Evolutionary conservation across 2,113 vertebrate species (phyloP).

Genomic region (Perccottus glenii): DNA sequence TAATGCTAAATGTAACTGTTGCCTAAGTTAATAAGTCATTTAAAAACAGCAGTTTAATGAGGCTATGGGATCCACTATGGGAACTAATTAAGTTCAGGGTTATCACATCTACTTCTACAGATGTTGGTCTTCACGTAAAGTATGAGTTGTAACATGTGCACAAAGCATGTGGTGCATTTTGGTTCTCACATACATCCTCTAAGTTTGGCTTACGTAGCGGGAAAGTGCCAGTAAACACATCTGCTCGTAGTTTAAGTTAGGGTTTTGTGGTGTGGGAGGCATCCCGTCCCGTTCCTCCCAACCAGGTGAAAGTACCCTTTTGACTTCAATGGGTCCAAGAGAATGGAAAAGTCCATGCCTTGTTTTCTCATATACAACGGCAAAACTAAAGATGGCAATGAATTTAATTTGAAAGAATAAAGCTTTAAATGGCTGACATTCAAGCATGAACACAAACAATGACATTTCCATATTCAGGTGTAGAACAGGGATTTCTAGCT

Average conservation of each 20-base stretch:
- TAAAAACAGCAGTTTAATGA: too few species aligned
- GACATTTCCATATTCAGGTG: constrained; percentile 25
- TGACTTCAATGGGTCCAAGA: constrained; percentile 17
- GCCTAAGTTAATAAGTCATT: too few species aligned
- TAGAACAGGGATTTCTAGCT: constrained; percentile 12
- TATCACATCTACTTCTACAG: constrained; percentile 27
- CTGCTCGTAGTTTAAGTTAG: constrained; percentile 46
- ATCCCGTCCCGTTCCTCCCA: not conserved
- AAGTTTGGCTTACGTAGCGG: constrained; percentile 43
- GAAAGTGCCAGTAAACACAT: constrained; percentile 48
- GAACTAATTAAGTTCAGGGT: constrained; percentile 54
- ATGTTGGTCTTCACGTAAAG: constrained; percentile 44
- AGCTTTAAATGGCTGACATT: constrained; percentile 6
- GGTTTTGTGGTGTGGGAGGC: constrained; percentile 24
- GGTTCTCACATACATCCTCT: constrained; percentile 28
- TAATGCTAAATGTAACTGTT: too few species aligned
- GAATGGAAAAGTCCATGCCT: constrained; percentile 34
- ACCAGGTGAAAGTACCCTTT: constrained; percentile 37
- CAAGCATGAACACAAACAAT: constrained; percentile 10
- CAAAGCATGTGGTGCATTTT: constrained; percentile 25
- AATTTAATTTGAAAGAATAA: too few species aligned
- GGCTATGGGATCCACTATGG: not conserved
- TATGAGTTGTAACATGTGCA: constrained; percentile 33
- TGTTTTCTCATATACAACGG: not conserved
- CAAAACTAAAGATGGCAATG: too few species aligned